Evolutionary conservation across 2,113 vertebrate genomes (phyloP).

Genomic region (Oxyura jamaicensis): DNA sequence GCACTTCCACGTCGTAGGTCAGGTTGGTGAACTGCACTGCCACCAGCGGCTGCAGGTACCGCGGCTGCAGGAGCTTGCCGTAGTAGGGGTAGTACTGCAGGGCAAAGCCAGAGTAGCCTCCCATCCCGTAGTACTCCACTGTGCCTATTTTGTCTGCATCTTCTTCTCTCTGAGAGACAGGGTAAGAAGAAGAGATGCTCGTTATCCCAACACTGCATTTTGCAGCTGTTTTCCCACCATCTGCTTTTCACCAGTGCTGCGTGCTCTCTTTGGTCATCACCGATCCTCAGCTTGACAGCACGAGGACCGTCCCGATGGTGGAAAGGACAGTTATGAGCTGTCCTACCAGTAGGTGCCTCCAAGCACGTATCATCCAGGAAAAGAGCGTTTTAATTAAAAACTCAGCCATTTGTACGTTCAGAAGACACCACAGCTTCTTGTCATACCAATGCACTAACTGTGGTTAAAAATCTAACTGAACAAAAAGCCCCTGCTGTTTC

Average conservation of each 20-base stretch:
- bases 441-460: accelerated
- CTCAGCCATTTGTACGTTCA: accelerated
- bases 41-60: slow-evolving; percentile 95
- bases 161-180: slow-evolving; percentile 81
- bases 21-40: slow-evolving; percentile 93
- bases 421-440: background rate
- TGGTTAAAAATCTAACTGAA: background rate
- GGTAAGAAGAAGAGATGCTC: background rate
- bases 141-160: slow-evolving; percentile 78
- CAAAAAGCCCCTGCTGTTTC: background rate
- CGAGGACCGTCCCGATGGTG: accelerated
- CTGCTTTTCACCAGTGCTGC: accelerated
- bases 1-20: slow-evolving; percentile 80
- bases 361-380: background rate
- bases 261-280: accelerated
- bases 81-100: slow-evolving; percentile 98
- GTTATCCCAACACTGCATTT: accelerated
- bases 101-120: slow-evolving; percentile 80
- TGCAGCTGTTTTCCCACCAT: background rate
- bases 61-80: slow-evolving; percentile 87
- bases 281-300: accelerated
- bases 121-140: slow-evolving; percentile 86
- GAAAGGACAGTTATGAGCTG: accelerated
- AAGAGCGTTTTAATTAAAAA: background rate
- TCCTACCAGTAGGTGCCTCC: background rate